Evolutionary conservation across 2,797 vertebrate species (phyloP), one percentile per base, ranked within the genome.

Genomic region (Clarias laeviceps): DNA sequence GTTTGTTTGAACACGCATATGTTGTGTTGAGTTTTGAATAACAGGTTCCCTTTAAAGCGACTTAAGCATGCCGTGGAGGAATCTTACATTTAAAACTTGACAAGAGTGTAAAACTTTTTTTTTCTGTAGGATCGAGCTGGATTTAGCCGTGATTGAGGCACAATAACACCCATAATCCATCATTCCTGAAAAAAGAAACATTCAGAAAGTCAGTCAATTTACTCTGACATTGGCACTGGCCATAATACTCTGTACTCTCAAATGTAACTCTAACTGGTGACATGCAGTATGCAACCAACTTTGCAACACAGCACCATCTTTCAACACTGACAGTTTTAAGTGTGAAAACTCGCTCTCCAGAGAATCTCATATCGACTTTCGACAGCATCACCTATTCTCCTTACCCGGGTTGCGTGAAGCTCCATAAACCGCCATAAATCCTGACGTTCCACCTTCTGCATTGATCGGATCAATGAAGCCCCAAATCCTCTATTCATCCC

Each of bases 401-500:
- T 83, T 83, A 83, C 54, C 68, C 69, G 15, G 45, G 40, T 54
- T 57, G 61, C 65, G 61, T 66, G 85, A 62, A 62, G 82, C 84
- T 88, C 80, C 64, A 82, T 73, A 68, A 40, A 54, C 84, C 24
- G 64, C 83, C 70, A 80, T 88, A 85, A 89, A 88, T 87, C 87
- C 68, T 20, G 18, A 32, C 74, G 69, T 65, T 88, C 82, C 86
- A 83, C 69, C 82, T 77, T 85, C 80, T 45, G 17, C 45, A 66
- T 72, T 50, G 68, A 74, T 82, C 34, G 50, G 84, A 87, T 89
- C 86, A 86, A 87, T 88, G 84, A 88, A 78, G 64, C 37, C 85
- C 79, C 82, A 80, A 78, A 61, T 80, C 78, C 73, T 77, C 73
- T 79, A 73, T 88, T 83, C 85, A 85, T 85, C 76, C 82, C 64